Conservation (phyloP, 2,888 invertebrate species). For the Agriotes lineatus region DNA sequence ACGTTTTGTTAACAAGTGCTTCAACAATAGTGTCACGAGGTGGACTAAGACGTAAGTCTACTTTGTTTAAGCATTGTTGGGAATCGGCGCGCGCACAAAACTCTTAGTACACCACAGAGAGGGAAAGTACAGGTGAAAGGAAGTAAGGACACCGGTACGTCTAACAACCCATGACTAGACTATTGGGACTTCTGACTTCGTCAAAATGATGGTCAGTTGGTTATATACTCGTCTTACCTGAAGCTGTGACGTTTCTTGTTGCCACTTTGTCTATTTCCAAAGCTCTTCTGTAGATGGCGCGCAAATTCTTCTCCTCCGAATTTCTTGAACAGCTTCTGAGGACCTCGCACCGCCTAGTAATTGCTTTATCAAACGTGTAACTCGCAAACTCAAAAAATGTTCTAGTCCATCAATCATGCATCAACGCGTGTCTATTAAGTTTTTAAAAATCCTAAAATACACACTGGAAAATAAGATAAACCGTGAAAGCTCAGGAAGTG, state of each 20-base stretch:
- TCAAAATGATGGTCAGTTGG: constrained; percentile 35
- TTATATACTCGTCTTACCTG: constrained; percentile 37
- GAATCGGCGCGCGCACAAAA: constrained; percentile 50
- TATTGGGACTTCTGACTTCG: constrained; percentile 33
- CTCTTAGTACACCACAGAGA: constrained; percentile 52
- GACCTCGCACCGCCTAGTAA: background rate
- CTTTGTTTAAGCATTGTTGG: constrained; percentile 48
- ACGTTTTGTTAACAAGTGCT: constrained; percentile 44
- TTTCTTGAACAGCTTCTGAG: background rate
- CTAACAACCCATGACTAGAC: constrained; percentile 45
- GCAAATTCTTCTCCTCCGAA: background rate
- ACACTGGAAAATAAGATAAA: background rate
- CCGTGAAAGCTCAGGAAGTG: background rate
- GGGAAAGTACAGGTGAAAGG: constrained; percentile 56
- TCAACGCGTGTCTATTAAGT: background rate
- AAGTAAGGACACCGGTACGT: constrained; percentile 50
- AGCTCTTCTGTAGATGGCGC: constrained; percentile 30
- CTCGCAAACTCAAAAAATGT: constrained; percentile 8
- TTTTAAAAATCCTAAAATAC: background rate
- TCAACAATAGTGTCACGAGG: constrained; percentile 51
- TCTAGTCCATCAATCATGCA: background rate
- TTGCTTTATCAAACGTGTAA: background rate
- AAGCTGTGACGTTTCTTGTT: constrained; percentile 33
- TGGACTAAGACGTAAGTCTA: constrained; percentile 47
- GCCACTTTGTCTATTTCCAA: constrained; percentile 8